Conservation (phyloP, 53 echinoderm and acorn worm species). For the Glandiceps talaboti region DNA sequence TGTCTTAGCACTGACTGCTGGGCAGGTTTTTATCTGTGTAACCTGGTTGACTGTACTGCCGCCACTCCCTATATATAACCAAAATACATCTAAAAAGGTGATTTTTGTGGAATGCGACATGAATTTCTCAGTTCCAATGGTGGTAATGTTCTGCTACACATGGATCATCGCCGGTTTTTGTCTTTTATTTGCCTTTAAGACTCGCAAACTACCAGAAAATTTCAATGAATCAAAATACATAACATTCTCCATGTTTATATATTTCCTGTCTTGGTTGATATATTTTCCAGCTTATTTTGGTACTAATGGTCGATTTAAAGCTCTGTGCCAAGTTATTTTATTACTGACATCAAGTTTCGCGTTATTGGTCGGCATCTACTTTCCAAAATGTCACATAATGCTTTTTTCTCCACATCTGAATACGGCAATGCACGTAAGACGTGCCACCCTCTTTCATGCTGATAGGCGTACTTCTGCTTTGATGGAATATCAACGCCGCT, state of each 20-base stretch:
- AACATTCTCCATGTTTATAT: constrained; percentile 67
- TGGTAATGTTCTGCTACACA: constrained; percentile 70
- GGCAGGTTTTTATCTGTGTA: neutral
- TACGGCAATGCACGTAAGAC: neutral
- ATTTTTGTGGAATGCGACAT: constrained; percentile 57
- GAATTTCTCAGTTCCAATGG: constrained; percentile 34
- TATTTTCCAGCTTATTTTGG: constrained; percentile 61
- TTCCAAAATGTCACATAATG: neutral
- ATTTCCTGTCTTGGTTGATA: constrained; percentile 68
- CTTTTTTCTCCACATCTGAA: neutral
- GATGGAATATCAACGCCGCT: neutral
- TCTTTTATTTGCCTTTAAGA: constrained; percentile 66
- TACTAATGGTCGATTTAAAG: constrained; percentile 27
- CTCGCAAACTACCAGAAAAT: constrained; percentile 73
- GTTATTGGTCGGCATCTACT: neutral
- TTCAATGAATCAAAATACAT: constrained; percentile 82
- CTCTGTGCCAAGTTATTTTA: neutral
- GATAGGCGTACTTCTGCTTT: neutral
- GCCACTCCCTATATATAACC: neutral
- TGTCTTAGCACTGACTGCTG: neutral
- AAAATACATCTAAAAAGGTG: neutral
- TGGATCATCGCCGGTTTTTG: constrained; percentile 46
- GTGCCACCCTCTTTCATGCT: neutral
- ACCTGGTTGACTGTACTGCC: neutral
- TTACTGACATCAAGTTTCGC: neutral